phyloP scores from a whole-genome alignment of 2,888 invertebrate genomes.

The Drosophila affinis region DNA sequence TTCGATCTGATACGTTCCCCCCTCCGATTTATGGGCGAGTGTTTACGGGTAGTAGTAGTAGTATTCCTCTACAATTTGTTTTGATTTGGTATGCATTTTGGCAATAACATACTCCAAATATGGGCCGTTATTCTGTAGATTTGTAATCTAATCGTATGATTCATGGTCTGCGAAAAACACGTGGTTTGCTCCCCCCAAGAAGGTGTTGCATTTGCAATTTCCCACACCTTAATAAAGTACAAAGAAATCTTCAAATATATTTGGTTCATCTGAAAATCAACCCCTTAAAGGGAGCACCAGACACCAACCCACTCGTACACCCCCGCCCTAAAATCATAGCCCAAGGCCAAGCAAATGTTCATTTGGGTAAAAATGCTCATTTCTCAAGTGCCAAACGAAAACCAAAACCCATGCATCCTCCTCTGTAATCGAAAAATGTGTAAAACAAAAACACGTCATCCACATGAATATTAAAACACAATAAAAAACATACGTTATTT shows the following conservation, averaged over 20 bases:
- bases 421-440: background rate
- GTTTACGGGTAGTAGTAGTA: background rate
- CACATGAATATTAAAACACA: conserved; percentile 71
- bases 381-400: conserved; percentile 67
- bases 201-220: background rate
- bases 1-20: conserved; percentile 10
- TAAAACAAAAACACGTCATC: background rate
- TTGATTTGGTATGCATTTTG: conserved; percentile 35
- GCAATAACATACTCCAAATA: conserved; percentile 24
- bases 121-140: background rate
- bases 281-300: background rate
- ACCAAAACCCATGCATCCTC: conserved; percentile 25
- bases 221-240: background rate
- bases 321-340: conserved; percentile 32
- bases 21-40: background rate
- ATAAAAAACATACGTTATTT: conserved; percentile 69
- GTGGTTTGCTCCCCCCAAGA: conserved; percentile 1
- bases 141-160: conserved; percentile 31
- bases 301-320: background rate
- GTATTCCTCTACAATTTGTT: conserved; percentile 31
- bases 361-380: conserved; percentile 71
- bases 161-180: background rate
- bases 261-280: background rate
- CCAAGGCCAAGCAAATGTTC: conserved; percentile 72
- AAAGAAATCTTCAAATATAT: background rate